Evolutionary conservation across 2,888 invertebrate species (phyloP).

Genomic region (Tuberolachnus salignus): DNA sequence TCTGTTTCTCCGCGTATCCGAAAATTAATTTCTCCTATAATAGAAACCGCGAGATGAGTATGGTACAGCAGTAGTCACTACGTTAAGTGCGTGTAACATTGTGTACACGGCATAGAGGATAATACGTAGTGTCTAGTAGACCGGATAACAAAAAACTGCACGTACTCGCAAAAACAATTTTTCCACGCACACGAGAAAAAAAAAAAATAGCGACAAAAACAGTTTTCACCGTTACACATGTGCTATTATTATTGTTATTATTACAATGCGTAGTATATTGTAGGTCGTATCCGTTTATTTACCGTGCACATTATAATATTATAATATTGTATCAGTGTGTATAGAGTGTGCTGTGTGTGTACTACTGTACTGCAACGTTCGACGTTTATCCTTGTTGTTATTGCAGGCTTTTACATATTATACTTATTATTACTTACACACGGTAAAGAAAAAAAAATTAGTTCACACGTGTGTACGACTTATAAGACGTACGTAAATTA

Average conservation of each 20-base stretch:
- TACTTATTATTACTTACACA: neutral
- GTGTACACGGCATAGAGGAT: no score
- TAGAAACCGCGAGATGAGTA: no score
- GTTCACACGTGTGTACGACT: constrained; percentile 11
- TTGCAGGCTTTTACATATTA: neutral
- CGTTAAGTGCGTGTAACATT: neutral
- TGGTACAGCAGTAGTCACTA: neutral
- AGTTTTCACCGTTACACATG: constrained; percentile 10
- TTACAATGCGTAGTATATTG: neutral
- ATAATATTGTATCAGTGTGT: no score
- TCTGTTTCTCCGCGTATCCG: constrained; percentile 15
- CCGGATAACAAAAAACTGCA: neutral
- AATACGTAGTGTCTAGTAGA: no score
- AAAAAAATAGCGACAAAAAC: constrained; percentile 9
- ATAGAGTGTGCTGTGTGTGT: neutral
- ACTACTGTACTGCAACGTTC: neutral
- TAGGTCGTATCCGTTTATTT: constrained; percentile 7
- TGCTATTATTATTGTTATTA: constrained; percentile 17
- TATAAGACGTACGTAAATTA: neutral
- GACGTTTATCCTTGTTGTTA: neutral
- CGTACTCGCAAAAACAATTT: constrained; percentile 22
- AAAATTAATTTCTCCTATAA: constrained; percentile 19
- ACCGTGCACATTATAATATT: neutral
- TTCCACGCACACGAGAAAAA: neutral
- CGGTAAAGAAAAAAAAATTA: constrained; percentile 4